Conservation (phyloP, 2,888 invertebrate species). For the Melipona bicolor region DNA sequence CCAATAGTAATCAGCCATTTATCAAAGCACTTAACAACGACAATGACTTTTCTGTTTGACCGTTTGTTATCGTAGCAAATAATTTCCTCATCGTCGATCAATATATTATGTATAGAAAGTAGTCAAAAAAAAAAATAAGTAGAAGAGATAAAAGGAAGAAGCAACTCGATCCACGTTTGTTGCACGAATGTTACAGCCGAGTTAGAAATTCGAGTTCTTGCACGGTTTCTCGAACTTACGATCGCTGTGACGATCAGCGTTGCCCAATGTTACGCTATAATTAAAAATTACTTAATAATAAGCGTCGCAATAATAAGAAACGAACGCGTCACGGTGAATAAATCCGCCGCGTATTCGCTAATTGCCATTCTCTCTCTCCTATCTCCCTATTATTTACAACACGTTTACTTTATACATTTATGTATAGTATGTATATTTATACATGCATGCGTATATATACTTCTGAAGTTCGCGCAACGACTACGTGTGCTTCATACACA, state of each 20-base stretch:
- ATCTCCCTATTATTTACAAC: conserved; percentile 75
- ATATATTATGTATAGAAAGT: too few species aligned
- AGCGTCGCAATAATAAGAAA: conserved; percentile 59
- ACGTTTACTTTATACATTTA: conserved; percentile 72
- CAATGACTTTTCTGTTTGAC: not conserved
- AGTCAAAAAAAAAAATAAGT: too few species aligned
- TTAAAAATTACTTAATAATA: conserved; percentile 63
- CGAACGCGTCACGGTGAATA: conserved; percentile 46
- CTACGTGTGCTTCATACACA: not conserved
- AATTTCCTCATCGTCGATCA: not conserved
- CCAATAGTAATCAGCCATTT: not conserved
- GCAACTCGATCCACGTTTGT: not conserved
- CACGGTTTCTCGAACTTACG: conserved; percentile 22
- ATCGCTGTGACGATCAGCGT: conserved; percentile 23
- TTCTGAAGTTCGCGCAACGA: not conserved
- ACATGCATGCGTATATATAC: conserved; percentile 53
- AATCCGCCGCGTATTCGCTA: conserved; percentile 35
- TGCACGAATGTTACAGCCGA: not conserved
- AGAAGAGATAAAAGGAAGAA: too few species aligned
- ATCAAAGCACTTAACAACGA: conserved; percentile 1
- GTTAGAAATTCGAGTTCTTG: not conserved
- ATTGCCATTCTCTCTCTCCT: conserved; percentile 33
- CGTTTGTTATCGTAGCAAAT: conserved; percentile 1
- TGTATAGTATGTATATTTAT: conserved; percentile 70
- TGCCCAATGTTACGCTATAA: conserved; percentile 59